Conservation (phyloP, 2,888 invertebrate genomes). For the Calliopum simillimum region DNA sequence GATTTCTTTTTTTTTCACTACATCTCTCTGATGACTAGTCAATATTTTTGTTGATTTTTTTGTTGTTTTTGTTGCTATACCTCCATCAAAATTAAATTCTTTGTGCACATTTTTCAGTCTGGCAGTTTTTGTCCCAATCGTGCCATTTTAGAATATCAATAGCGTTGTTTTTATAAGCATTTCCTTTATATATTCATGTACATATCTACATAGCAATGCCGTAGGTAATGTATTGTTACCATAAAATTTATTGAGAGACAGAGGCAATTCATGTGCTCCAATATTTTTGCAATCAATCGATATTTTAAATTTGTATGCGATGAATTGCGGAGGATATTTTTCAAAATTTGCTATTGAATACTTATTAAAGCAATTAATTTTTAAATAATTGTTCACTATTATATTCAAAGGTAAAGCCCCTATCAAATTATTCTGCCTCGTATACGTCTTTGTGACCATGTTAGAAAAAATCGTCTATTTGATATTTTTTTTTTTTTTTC, state of each 20-base stretch:
- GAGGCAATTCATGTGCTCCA: background rate
- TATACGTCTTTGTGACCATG: no score
- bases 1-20: conserved; percentile 4
- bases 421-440: no score
- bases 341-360: background rate
- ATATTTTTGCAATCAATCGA: conserved; percentile 36
- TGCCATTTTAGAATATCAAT: conserved; percentile 46
- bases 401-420: no score
- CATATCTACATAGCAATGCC: no score
- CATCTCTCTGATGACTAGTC: conserved; percentile 47
- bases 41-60: conserved; percentile 44
- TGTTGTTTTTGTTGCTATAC: conserved; percentile 44
- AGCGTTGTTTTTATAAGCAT: conserved; percentile 45
- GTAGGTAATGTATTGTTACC: no score
- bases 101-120: conserved; percentile 36
- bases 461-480: background rate
- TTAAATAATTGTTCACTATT: no score
- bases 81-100: conserved; percentile 52
- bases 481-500: background rate
- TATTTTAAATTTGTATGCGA: conserved; percentile 38
- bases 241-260: background rate
- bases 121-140: conserved; percentile 42
- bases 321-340: background rate
- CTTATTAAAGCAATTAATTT: no score
- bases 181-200: conserved; percentile 36